Percentiles rank a stretch among this genome's conserved stretches.
Evolutionary conservation across 2,113 vertebrate species (phyloP).

Genomic region (Sula dactylatra): DNA sequence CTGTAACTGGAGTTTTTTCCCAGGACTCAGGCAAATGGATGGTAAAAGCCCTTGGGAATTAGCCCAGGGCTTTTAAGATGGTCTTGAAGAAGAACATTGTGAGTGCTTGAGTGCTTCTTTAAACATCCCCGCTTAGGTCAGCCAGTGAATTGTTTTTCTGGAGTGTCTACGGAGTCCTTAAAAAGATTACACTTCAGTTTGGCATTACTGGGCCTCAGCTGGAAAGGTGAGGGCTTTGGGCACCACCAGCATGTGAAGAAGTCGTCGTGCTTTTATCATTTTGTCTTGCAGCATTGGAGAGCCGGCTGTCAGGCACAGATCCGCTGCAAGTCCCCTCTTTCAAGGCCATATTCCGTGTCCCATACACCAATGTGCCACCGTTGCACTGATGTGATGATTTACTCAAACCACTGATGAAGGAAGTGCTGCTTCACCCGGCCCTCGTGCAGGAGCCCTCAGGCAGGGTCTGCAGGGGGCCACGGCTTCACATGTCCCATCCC

Average conservation of each 20-base stretch:
- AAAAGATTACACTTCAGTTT: background rate
- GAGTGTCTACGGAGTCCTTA: background rate
- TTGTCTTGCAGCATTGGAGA: background rate
- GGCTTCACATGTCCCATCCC: background rate
- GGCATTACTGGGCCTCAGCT: background rate
- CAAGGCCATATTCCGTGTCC: background rate
- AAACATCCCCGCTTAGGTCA: background rate
- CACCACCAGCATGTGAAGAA: background rate
- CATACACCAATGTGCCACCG: background rate
- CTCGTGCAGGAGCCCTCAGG: background rate
- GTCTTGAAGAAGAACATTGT: background rate
- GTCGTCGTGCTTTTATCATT: accelerated
- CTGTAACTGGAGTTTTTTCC: background rate
- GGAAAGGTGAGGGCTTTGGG: background rate
- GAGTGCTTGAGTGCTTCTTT: background rate
- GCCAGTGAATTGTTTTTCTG: background rate
- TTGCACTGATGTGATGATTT: background rate
- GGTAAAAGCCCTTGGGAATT: background rate
- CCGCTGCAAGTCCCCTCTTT: background rate
- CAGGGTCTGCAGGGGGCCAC: background rate
- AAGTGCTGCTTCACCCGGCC: background rate
- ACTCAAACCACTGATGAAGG: background rate
- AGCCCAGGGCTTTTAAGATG: background rate
- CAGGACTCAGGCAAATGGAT: background rate
- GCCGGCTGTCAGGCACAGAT: background rate